Evolutionary conservation across 2,888 invertebrate species (phyloP), one percentile per base, ranked within the genome.

Genomic region (Lysandra bellargus): DNA sequence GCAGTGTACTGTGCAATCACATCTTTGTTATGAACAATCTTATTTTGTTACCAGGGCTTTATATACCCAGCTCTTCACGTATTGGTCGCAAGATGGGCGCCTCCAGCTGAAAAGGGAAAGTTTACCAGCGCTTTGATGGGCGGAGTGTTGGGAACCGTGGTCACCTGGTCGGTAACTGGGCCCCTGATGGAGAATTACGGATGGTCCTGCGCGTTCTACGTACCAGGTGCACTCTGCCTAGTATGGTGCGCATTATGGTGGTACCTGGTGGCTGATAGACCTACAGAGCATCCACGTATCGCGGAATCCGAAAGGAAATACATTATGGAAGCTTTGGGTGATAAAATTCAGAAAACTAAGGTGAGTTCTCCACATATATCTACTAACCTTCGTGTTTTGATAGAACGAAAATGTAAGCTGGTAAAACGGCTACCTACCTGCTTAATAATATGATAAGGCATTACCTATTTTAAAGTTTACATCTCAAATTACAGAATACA

Each of bases 101-200:
- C 97, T 0, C 97, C 97, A 1, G 94, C 95, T n/a, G 97, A 97
- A 86, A 97, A 96, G 86, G 96, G 97, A 9, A 96, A 97, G 85
- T 97, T 97, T 85, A 93, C 97, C 0, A 96, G 96, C 84, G 95
- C 97, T 0, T 91, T 97, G 84, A 96, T 97, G 95, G 97, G 97
- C 14, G 97, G 97, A 5, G 96, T 97, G 0, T 93, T 97, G 79
- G 97, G 96, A 2, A 97, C 97, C 0, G 96, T 97, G 1, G 89
- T 96, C 1, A 96, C 97, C 0, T 97, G 96, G 95, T 96, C 96
- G 0, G 87, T 97, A 2, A 95, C 96, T 53, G 97, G 97, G 3
- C 88, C 95, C 0, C 92, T 97, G 0, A 96, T 97, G 79, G 95
- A 96, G 79, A 88, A 89, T 14, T 91, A 95, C 37, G 96, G 96